A percentile compares a stretch with the other conserved stretches of the same genome.
Evolutionary conservation across 2,797 vertebrate genomes (phyloP).

Genomic region (Molossus alvarezi): DNA sequence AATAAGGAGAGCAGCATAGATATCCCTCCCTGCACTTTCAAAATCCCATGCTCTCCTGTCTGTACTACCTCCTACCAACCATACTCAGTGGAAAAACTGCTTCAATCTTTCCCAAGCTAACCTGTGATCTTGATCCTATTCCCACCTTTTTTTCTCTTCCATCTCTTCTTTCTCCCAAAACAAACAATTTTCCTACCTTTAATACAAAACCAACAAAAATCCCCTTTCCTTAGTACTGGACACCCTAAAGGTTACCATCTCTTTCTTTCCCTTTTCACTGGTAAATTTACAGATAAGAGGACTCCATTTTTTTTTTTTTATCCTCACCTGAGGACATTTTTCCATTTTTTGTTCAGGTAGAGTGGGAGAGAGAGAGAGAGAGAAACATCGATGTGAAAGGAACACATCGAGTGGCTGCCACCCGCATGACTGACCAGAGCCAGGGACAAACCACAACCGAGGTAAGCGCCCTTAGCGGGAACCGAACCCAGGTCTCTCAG

Average conservation of each 20-base stretch:
- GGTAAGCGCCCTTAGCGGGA: no score
- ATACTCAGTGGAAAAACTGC: background rate
- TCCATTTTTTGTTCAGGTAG: no score
- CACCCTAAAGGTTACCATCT: background rate
- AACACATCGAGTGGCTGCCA: no score
- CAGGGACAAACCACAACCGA: no score
- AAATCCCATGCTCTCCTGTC: background rate
- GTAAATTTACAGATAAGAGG: background rate
- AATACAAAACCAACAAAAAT: background rate
- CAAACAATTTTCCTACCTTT: background rate
- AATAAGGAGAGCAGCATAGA: background rate
- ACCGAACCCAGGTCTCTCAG: no score
- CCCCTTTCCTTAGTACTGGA: background rate
- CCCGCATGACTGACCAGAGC: no score
- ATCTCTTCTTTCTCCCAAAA: background rate
- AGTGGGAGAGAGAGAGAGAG: background rate
- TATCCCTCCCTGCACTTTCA: background rate
- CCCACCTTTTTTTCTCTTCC: background rate
- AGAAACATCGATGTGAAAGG: no score
- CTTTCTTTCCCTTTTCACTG: background rate
- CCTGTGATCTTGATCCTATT: background rate
- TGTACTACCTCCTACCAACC: background rate
- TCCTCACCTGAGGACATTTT: no score
- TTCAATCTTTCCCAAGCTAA: background rate
- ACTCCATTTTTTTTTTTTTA: no score